Conservation (phyloP, 1,140 invertebrate species). For the Rhynchophorus ferrugineus region DNA sequence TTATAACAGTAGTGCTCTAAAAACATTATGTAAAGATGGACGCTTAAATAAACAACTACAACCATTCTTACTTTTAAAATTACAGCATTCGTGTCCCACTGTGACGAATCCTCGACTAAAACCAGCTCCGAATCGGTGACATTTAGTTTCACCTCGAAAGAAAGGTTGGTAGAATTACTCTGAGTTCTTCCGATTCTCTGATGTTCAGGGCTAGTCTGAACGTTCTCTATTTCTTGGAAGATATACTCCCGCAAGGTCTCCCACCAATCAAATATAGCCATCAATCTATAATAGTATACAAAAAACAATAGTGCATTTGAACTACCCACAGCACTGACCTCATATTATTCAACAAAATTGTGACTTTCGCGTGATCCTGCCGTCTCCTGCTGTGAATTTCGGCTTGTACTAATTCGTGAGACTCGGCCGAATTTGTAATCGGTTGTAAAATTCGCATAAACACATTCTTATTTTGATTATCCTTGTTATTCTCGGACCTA, state of each 20-base stretch:
- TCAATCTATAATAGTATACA: constrained; percentile 49
- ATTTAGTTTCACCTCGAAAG: constrained; percentile 86
- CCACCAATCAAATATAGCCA: constrained; percentile 92
- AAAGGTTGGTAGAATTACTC: constrained; percentile 33
- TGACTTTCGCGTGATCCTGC: constrained; percentile 69
- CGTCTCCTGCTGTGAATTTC: constrained; percentile 75
- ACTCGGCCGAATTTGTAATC: constrained; percentile 42
- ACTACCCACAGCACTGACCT: constrained; percentile 21
- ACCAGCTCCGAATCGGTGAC: constrained; percentile 93
- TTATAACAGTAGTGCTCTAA: constrained; percentile 77
- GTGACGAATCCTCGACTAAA: constrained; percentile 81
- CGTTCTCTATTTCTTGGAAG: constrained; percentile 37
- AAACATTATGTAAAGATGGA: constrained; percentile 21
- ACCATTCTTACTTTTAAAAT: constrained; percentile 67
- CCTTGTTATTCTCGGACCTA: constrained; percentile 51
- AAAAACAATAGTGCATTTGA: not conserved
- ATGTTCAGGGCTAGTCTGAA: constrained; percentile 27
- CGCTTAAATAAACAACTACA: not conserved
- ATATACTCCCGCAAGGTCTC: constrained; percentile 79
- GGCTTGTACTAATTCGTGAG: constrained; percentile 64
- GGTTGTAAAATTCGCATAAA: constrained; percentile 87
- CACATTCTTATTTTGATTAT: constrained; percentile 62
- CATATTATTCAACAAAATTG: constrained; percentile 92
- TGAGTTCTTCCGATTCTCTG: constrained; percentile 16
- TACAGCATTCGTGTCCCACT: constrained; percentile 85